phyloP scores from a whole-genome alignment of 2,888 invertebrate species.

The Ditula angustiorana region DNA sequence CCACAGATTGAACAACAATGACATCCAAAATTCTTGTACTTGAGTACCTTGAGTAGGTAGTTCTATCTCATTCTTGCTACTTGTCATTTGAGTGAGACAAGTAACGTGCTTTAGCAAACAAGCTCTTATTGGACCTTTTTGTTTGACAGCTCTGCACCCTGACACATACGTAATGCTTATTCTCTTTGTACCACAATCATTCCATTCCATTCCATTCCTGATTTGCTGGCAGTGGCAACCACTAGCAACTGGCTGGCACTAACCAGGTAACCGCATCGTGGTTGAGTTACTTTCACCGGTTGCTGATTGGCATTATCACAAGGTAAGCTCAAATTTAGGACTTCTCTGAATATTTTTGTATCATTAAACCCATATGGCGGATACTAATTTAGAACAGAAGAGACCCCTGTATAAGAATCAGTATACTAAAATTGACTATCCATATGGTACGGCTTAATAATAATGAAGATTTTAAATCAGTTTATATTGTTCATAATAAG shows the following conservation, averaged over 20 bases:
- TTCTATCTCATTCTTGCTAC: no score
- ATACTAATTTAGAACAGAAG: background rate
- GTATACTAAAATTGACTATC: no score
- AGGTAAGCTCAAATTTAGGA: background rate
- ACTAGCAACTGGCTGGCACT: background rate
- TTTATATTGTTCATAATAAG: background rate
- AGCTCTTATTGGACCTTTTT: no score
- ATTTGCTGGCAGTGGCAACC: background rate
- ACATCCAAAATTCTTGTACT: no score
- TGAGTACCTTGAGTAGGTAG: no score
- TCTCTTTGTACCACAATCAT: no score
- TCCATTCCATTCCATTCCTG: background rate
- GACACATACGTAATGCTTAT: no score
- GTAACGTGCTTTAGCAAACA: no score
- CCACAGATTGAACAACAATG: no score
- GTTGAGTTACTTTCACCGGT: background rate
- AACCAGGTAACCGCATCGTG: background rate
- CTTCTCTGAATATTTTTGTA: background rate
- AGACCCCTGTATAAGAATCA: slow-evolving; percentile 3
- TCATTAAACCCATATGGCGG: background rate
- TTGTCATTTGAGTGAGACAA: no score
- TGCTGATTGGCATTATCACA: background rate
- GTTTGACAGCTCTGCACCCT: no score
- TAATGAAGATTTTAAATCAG: background rate
- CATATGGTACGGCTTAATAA: background rate